Conservation (phyloP, 1,140 invertebrate genomes). For the Aradophagus sp. region DNA sequence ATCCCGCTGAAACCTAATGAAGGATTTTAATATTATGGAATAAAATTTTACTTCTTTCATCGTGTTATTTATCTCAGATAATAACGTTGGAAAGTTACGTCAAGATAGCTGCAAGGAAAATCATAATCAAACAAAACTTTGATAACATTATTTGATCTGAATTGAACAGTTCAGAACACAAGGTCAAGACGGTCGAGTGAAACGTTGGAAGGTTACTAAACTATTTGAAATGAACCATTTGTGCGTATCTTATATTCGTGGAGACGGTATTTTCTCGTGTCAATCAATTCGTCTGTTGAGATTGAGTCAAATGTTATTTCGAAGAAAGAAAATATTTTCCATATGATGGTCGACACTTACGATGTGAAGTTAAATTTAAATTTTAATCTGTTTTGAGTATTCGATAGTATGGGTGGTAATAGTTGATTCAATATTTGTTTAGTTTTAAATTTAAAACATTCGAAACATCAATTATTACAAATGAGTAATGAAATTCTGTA, state of each 20-base stretch:
- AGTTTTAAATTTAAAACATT: background rate
- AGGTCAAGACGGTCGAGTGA: slow-evolving; percentile 3
- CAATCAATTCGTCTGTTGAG: slow-evolving; percentile 16
- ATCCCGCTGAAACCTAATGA: slow-evolving; percentile 52
- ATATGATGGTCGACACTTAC: slow-evolving; percentile 8
- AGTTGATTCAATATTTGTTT: slow-evolving; percentile 33
- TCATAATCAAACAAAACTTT: slow-evolving; percentile 19
- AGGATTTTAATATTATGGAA: slow-evolving; percentile 46
- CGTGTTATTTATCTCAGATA: slow-evolving; percentile 45
- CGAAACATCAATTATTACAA: background rate
- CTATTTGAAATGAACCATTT: slow-evolving; percentile 18
- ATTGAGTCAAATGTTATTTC: slow-evolving; percentile 31
- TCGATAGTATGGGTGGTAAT: slow-evolving; percentile 12
- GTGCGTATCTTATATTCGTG: slow-evolving; percentile 3
- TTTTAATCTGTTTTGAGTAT: slow-evolving; percentile 17
- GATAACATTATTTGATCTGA: slow-evolving; percentile 38
- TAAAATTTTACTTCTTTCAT: slow-evolving; percentile 31
- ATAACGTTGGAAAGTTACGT: slow-evolving; percentile 31
- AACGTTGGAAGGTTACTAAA: slow-evolving; percentile 11
- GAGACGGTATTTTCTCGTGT: slow-evolving; percentile 25
- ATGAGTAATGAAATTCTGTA: slow-evolving; percentile 8
- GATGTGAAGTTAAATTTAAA: slow-evolving; percentile 14
- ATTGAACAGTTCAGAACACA: slow-evolving; percentile 17
- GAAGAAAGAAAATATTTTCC: slow-evolving; percentile 26
- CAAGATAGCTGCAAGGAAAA: slow-evolving; percentile 21